Evolutionary conservation across 64 coral and sea anemone species (phyloP).

Genomic region (Stichodactyla mertensii): DNA sequence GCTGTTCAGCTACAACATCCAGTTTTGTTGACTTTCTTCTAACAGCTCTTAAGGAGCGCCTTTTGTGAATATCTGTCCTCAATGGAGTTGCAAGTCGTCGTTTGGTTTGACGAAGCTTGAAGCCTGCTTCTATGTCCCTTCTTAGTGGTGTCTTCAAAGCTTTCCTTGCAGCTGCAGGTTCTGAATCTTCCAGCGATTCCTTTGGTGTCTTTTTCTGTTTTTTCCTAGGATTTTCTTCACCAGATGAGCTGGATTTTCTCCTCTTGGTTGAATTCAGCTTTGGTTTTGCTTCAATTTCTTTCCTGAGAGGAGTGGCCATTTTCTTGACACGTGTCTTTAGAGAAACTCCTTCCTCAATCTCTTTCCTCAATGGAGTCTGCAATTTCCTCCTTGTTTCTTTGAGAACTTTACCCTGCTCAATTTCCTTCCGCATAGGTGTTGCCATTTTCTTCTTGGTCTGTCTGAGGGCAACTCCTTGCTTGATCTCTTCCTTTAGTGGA

Average conservation of each 20-base stretch:
- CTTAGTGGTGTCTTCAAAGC: conserved; percentile 79
- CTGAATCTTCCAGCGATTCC: background rate
- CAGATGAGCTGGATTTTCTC: conserved; percentile 32
- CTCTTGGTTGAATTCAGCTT: conserved; percentile 62
- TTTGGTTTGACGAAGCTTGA: conserved; percentile 62
- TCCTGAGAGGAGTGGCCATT: conserved; percentile 63
- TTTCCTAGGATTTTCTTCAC: conserved; percentile 32
- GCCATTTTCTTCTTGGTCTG: conserved; percentile 57
- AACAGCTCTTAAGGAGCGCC: conserved; percentile 34
- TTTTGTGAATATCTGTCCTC: conserved; percentile 44
- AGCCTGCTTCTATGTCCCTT: conserved; percentile 58
- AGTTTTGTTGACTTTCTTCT: conserved; percentile 58
- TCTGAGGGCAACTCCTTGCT: conserved; percentile 56
- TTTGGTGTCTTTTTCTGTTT: conserved; percentile 39
- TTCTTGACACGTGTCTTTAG: conserved; percentile 59
- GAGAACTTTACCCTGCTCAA: background rate
- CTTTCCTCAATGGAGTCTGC: conserved; percentile 45
- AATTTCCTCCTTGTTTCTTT: conserved; percentile 48
- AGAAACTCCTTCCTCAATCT: conserved; percentile 41
- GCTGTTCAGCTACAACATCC: background rate
- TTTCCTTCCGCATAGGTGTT: conserved; percentile 27
- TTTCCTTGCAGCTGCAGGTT: conserved; percentile 1
- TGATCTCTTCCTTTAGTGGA: conserved; percentile 62
- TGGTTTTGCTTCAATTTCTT: conserved; percentile 46
- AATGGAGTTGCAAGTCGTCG: conserved; percentile 58